Conservation (phyloP, 2,113 vertebrate genomes). For the Suricata suricatta region DNA sequence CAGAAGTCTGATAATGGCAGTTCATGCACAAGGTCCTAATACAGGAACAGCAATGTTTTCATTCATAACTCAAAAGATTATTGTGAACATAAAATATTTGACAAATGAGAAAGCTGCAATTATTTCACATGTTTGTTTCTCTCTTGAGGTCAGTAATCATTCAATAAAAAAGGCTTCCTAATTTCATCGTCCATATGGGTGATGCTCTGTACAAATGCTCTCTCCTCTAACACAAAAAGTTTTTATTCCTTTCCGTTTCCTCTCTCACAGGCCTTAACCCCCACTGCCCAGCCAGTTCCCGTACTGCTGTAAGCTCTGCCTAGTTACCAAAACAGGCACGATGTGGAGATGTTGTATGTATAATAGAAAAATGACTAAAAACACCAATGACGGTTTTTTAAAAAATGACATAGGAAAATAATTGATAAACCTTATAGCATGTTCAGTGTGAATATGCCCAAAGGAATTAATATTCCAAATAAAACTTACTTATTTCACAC, state of each 20-base stretch:
- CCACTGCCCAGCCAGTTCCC: neutral
- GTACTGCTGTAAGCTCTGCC: neutral
- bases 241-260: neutral
- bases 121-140: neutral
- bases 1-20: no score
- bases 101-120: neutral
- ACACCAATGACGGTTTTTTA: neutral
- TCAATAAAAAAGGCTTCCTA: neutral
- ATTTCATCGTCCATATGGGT: neutral
- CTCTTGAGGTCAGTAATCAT: neutral
- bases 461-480: neutral
- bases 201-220: neutral
- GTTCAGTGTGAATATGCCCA: neutral
- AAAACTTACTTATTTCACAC: neutral
- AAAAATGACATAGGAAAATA: neutral
- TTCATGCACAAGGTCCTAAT: no score
- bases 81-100: neutral
- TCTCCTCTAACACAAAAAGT: neutral
- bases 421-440: neutral
- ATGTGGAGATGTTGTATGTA: neutral
- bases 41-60: neutral
- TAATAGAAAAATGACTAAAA: neutral
- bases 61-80: neutral
- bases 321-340: neutral
- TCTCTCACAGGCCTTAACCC: neutral